These are phyloP conservation scores for Crepidodera aurea DNA, from an alignment of 2,888 invertebrate genomes.

Conservation along the genomic window DNA sequence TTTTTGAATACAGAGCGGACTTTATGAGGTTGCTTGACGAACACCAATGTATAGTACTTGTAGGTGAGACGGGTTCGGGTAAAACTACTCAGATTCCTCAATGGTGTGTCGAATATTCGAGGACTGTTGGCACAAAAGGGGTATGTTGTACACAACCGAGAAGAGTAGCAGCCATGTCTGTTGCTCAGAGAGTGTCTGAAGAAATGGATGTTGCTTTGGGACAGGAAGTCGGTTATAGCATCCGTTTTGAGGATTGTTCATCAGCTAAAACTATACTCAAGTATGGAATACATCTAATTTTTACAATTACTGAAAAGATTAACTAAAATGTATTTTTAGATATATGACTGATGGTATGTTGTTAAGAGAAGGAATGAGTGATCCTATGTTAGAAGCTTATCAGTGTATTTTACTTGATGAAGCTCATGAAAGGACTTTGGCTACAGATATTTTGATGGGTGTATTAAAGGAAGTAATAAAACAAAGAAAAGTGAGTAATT, in stretches of 20 bases:
- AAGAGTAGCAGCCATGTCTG: constrained; percentile 99
- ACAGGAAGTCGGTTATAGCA: constrained; percentile 94
- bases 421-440: constrained; percentile 97
- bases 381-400: constrained; percentile 96
- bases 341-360: constrained; percentile 99
- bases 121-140: constrained; percentile 72
- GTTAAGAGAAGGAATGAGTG: constrained; percentile 98
- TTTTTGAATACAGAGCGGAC: constrained; percentile 97
- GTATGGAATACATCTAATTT: constrained; percentile 60
- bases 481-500: constrained; percentile 72
- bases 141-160: constrained; percentile 98
- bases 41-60: constrained; percentile 94
- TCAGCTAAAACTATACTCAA: constrained; percentile 93
- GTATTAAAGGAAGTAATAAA: constrained; percentile 96
- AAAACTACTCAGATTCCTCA: constrained; percentile 99
- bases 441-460: constrained; percentile 99
- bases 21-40: constrained; percentile 94
- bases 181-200: constrained; percentile 97
- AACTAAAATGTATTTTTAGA: constrained; percentile 61
- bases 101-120: constrained; percentile 86
- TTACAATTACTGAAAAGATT: too few relatives aligned
- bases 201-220: constrained; percentile 98
- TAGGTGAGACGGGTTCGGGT: constrained; percentile 99
- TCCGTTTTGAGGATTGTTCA: constrained; percentile 99
- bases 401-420: constrained; percentile 96